Evolutionary conservation across 2,888 invertebrate species (phyloP), one percentile per base, ranked within the genome.

Genomic region (Pristionchus japonicus): DNA sequence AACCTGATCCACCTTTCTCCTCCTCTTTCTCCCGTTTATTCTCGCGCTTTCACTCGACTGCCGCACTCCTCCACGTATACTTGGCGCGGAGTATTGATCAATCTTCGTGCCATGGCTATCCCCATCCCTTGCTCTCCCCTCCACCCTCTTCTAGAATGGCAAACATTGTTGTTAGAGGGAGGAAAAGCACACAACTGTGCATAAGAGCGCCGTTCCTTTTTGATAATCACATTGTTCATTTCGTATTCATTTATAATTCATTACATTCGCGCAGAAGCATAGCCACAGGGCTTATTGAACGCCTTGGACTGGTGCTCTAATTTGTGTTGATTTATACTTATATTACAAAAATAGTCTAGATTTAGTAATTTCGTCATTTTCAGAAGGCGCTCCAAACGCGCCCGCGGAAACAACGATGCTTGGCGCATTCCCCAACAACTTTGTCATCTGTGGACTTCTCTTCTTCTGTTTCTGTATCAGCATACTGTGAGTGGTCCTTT

Each of bases 391-490:
- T 11, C 31, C 27, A 17, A 67, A 31, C 11, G 64, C 13, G 17
- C 13, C 34, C 17, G 64, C 31, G 27, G 64, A 0, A 67, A 7
- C 17, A 13, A 64, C 87, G 64, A 89, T 88, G 88, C 88, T 67
- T 20, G 89, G 88, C 88, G 70, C 70, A 6, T 86, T 85, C 83
- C 86, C 74, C 77, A 70, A 40, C 31, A 47, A 31, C 52, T 23
- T 84, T 70, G 88, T 88, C 88, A 85, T 87, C 31, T 80, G 49
- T 77, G 77, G 77, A 13, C 77, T 77, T 1, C 43, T 77, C 3
- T n/a, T 43, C 77, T 77, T 74, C 43, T 77, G 77, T 17, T 47
- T 77, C 43, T 40, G 43, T n/a, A 40, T 77, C 43, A 77, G 77
- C 27, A 77, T 77, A 77, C 77, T 77, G 77, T 77, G 43, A 77